Evolutionary conservation across 2,113 vertebrate genomes (phyloP).

Genomic region (Nibea coibor): DNA sequence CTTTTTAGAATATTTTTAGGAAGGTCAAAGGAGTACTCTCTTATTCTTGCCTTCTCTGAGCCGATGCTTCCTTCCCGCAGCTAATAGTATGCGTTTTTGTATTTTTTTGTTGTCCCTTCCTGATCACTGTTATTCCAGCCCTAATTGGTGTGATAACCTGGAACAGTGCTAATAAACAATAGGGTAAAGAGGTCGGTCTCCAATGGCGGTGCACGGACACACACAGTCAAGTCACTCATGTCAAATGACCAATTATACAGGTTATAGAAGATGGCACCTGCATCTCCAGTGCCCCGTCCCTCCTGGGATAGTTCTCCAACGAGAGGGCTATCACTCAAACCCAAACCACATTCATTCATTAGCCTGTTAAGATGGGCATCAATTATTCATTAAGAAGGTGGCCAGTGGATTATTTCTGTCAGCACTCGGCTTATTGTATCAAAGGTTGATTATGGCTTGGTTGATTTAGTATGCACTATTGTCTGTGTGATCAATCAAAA

Average conservation of each 20-base stretch:
- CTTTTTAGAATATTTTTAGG: conserved; percentile 40
- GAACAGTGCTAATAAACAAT: conserved; percentile 75
- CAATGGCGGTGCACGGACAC: conserved; percentile 68
- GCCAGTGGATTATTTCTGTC: conserved; percentile 81
- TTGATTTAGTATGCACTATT: conserved; percentile 56
- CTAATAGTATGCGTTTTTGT: conserved; percentile 60
- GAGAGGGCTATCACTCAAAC: conserved; percentile 83
- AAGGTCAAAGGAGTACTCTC: conserved; percentile 29
- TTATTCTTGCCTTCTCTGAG: not conserved
- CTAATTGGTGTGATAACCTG: conserved; percentile 80
- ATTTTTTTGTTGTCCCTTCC: conserved; percentile 42
- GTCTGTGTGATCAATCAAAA: conserved; percentile 44
- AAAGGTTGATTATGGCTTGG: conserved; percentile 75
- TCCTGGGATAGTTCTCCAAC: conserved; percentile 80
- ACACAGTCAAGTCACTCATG: conserved; percentile 81
- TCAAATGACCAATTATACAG: conserved; percentile 85
- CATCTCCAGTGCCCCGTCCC: conserved; percentile 77
- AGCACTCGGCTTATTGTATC: conserved; percentile 76
- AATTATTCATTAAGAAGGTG: conserved; percentile 84
- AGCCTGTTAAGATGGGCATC: conserved; percentile 81
- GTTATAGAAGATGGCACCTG: conserved; percentile 83
- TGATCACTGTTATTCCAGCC: conserved; percentile 65
- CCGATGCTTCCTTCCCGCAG: not conserved
- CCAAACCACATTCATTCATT: conserved; percentile 85
- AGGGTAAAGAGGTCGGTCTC: conserved; percentile 75